Evolutionary conservation across 2,113 vertebrate genomes (phyloP), one percentile per base, ranked within the genome.

Genomic region (Pongo pygmaeus): DNA sequence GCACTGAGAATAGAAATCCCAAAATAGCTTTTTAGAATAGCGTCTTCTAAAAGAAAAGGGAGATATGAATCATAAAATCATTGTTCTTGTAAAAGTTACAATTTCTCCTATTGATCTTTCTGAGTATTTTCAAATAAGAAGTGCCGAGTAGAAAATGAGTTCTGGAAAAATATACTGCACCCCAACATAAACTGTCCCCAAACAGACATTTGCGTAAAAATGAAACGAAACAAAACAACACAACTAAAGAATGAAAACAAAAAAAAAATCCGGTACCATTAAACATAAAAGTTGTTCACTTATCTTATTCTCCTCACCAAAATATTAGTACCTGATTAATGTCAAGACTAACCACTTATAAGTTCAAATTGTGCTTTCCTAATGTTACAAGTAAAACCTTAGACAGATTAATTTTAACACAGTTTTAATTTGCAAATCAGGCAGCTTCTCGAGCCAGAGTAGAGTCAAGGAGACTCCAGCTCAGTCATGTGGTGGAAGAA

Each of bases 61-160:
- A 98, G 96, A 91, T 9, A 98, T 96, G 88, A 97, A 94, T 97
- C 64, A 97, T 98, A 98, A 98, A 98, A 80, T 8, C 2, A 35
- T 64, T n/a, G 97, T 97, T 92, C 98, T 97, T 98, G 69, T 97
- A 98, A 97, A 98, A 98, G 92, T 97, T 97, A 97, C 95, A 93
- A 89, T 86, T 74, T 95, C 59, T 97, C 85, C 80, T 98, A 98
- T 98, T 97, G 98, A 99, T 98, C 79, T 86, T 91, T 97, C 84
- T 87, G 90, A 94, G 96, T 93, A 96, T 93, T 93, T 98, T 98
- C 96, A 84, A 50, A 83, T 96, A 97, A 98, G 96, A 98, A 98
- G 97, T 97, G 81, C 35, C 92, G 69, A 78, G 78, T 97, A 97
- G 97, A 97, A 98, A 98, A 98, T 97, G 38, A 98, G 93, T 98